Evolutionary conservation across 2,113 vertebrate genomes (phyloP), one percentile per base, ranked within the genome.

Genomic region (Coregonus clupeaformis): DNA sequence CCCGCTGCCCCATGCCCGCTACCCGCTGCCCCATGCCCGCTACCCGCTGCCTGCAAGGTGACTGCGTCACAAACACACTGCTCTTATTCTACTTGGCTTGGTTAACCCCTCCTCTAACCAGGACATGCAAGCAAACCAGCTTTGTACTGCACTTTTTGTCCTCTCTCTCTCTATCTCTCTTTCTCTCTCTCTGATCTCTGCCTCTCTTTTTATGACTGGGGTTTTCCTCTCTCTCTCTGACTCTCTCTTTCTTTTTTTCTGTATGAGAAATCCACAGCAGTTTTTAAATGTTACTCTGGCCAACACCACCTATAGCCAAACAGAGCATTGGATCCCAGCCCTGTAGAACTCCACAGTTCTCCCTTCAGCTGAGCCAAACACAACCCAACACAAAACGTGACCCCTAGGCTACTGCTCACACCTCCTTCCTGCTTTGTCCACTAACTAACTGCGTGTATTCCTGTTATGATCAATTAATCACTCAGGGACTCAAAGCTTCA

Each of bases 331-430:
- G 36, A 42, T 11, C 36, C 36, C 36, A 47, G 32, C 32, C 62
- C 45, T 73, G 70, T 27, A 36, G 12, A 76, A 52, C 22, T 60
- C 67, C 52, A 47, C 71, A 77, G 25, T 42, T 79, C 47, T 79
- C 11, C 22, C 7, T 42, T 16, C 36, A 20, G 42, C 32, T 16
- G 60, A 14, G 75, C 59, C 73, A 76, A 55, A 75, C 45, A 74
- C 69, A 77, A 81, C 32, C 77, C 75, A 68, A 69, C 24, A 42
- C 75, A 57, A 77, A 75, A 81, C 64, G 63, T 68, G 68, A 80
- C 73, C 73, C 30, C 64, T 72, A 3, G 25, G 4, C 73, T 49
- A 30, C 62, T 63, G 71, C 9, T 4, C 27, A 76, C 69, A 67
- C 69, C 13, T 13, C 13, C 6, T 60, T 22, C 13, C 52, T 14